These are phyloP conservation scores for Epistrophe eligans DNA, from an alignment of 2,888 invertebrate genomes.

Conservation along the genomic window DNA sequence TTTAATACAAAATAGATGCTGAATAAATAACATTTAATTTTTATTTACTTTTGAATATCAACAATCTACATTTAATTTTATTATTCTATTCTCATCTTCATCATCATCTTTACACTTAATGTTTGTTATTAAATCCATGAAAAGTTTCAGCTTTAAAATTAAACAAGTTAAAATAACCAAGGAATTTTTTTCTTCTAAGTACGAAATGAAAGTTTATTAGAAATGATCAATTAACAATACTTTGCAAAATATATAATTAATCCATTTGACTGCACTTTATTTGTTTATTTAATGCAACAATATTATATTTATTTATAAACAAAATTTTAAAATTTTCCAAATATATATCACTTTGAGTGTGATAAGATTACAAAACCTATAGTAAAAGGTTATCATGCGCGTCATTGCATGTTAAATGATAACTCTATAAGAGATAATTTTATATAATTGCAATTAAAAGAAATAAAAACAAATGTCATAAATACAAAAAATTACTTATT, in stretches of 20 bases:
- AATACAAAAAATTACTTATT: slow-evolving; percentile 16
- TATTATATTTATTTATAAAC: neutral
- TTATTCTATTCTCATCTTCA: too few relatives aligned
- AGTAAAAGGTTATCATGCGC: slow-evolving; percentile 47
- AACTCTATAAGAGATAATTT: slow-evolving; percentile 36
- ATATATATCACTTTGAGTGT: slow-evolving; percentile 5
- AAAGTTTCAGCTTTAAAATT: too few relatives aligned
- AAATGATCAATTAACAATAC: too few relatives aligned
- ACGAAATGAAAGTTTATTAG: too few relatives aligned
- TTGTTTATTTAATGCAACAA: neutral
- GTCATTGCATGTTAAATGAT: slow-evolving; percentile 42
- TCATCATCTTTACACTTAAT: too few relatives aligned
- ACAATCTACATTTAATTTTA: too few relatives aligned
- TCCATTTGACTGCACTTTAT: neutral
- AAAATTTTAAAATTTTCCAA: slow-evolving; percentile 25
- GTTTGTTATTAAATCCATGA: too few relatives aligned
- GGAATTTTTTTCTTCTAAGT: too few relatives aligned
- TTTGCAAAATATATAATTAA: neutral
- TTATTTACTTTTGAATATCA: too few relatives aligned
- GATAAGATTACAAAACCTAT: slow-evolving; percentile 54
- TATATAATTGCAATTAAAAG: slow-evolving; percentile 44
- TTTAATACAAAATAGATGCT: too few relatives aligned
- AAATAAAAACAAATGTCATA: slow-evolving; percentile 15
- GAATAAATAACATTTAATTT: too few relatives aligned
- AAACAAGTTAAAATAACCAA: too few relatives aligned